These are phyloP conservation scores for Lepidurus apus DNA, from an alignment of 1,140 invertebrate species.

Conservation along the genomic window DNA sequence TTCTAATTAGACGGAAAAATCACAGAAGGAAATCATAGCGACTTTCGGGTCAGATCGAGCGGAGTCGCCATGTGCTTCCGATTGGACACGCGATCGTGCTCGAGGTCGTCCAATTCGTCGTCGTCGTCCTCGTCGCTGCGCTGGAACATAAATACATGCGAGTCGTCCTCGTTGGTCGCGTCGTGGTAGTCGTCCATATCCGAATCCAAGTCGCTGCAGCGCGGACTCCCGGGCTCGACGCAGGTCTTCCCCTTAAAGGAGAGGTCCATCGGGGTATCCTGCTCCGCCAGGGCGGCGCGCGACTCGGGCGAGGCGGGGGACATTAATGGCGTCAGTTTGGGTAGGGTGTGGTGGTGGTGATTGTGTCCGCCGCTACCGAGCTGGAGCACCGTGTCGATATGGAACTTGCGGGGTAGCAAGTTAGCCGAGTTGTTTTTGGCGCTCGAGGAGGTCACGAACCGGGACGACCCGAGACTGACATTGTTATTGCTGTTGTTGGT, in stretches of 20 bases:
- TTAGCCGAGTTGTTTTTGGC: slow-evolving; percentile 41
- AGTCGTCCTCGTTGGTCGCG: slow-evolving; percentile 17
- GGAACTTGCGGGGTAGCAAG: slow-evolving; percentile 59
- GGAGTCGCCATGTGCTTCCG: slow-evolving; percentile 25
- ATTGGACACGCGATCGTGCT: not conserved
- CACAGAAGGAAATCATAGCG: not conserved
- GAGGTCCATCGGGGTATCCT: slow-evolving; percentile 69
- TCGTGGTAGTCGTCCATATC: slow-evolving; percentile 29
- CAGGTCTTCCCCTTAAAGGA: slow-evolving; percentile 43
- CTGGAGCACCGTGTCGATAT: slow-evolving; percentile 64
- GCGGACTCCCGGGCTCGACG: slow-evolving; percentile 24
- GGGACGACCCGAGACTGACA: slow-evolving; percentile 40
- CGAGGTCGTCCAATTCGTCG: slow-evolving; percentile 24
- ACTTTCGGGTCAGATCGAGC: slow-evolving; percentile 33
- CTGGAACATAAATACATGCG: not conserved
- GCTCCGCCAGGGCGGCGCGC: slow-evolving; percentile 53
- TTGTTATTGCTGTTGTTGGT: slow-evolving; percentile 42
- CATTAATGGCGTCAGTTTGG: slow-evolving; percentile 47
- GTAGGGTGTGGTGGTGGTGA: slow-evolving; percentile 44
- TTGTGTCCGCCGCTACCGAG: slow-evolving; percentile 1
- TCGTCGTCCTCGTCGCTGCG: slow-evolving; percentile 28
- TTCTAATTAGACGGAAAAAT: not conserved
- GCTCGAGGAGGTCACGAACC: not conserved
- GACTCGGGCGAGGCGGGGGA: slow-evolving; percentile 42
- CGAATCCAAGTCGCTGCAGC: slow-evolving; percentile 25